Evolutionary conservation across 2,797 vertebrate species (phyloP).

Genomic region (Sebastiscus tertius): DNA sequence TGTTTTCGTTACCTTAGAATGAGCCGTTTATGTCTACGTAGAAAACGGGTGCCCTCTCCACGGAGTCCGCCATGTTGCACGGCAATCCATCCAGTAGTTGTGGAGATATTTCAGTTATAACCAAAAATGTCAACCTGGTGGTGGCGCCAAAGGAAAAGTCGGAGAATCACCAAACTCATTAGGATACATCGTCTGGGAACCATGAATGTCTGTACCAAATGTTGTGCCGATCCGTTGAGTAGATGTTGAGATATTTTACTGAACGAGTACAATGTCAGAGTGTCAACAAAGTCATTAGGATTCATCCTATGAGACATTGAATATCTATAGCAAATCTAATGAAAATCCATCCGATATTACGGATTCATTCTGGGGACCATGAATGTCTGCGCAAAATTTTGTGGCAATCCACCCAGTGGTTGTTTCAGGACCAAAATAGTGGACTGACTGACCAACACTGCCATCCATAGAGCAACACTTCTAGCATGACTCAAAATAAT

Average conservation of each 20-base stretch:
- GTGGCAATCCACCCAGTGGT: neutral
- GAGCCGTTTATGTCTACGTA: too few relatives aligned
- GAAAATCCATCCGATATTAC: neutral
- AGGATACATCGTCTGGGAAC: neutral
- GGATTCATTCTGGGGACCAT: neutral
- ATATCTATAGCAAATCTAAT: neutral
- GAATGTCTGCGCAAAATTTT: neutral
- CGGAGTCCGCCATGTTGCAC: too few relatives aligned
- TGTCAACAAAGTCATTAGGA: neutral
- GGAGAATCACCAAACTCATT: neutral
- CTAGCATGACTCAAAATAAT: slow-evolving; percentile 1
- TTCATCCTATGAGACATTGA: neutral
- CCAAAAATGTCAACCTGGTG: neutral
- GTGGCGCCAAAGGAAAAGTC: neutral
- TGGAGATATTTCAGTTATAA: too few relatives aligned
- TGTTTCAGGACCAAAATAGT: neutral
- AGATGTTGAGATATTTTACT: neutral
- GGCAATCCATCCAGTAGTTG: neutral
- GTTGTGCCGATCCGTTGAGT: neutral
- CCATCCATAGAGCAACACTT: neutral
- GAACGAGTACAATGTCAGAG: neutral
- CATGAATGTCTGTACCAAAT: neutral
- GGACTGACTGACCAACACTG: neutral
- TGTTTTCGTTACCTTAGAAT: too few relatives aligned
- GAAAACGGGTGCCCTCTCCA: too few relatives aligned